phyloP scores from a whole-genome alignment of 2,113 vertebrate genomes.

The Seriola quinqueradiata region DNA sequence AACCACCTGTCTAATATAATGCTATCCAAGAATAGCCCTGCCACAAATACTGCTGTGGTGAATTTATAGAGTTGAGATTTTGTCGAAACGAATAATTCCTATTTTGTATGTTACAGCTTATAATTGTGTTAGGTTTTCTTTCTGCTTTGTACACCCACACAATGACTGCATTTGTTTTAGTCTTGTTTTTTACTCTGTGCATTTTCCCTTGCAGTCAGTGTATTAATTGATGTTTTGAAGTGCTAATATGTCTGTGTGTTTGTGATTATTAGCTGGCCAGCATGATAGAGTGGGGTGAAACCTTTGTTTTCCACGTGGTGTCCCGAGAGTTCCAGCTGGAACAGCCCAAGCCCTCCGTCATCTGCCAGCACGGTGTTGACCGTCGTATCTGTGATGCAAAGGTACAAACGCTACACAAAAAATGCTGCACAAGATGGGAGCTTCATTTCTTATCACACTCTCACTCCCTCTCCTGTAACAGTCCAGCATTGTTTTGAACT shows the following conservation, averaged over 20 bases:
- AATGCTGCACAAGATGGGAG: not conserved
- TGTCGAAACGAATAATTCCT: not conserved
- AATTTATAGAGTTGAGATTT: not conserved
- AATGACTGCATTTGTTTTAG: not conserved
- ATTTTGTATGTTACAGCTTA: not conserved
- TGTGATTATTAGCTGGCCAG: constrained; percentile 85
- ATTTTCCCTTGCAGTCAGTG: not conserved
- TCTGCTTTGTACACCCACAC: not conserved
- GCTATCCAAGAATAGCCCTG: not conserved
- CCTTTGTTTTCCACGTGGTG: constrained; percentile 93
- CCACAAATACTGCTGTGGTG: not conserved
- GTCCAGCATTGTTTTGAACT: constrained; percentile 12
- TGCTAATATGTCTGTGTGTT: constrained; percentile 5
- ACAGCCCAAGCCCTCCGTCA: constrained; percentile 92
- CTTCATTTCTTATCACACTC: not conserved
- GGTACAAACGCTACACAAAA: constrained; percentile 79
- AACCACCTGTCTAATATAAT: not conserved
- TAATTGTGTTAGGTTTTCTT: not conserved
- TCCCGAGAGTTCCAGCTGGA: constrained; percentile 97
- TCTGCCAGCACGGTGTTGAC: constrained; percentile 97
- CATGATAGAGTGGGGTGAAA: constrained; percentile 95
- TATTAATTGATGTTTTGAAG: not conserved
- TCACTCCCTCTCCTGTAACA: constrained; percentile 4
- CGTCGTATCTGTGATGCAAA: constrained; percentile 93
- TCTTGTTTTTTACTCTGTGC: not conserved